Conservation (phyloP, 2,113 vertebrate species). For the Apistogramma diplotaenia region DNA sequence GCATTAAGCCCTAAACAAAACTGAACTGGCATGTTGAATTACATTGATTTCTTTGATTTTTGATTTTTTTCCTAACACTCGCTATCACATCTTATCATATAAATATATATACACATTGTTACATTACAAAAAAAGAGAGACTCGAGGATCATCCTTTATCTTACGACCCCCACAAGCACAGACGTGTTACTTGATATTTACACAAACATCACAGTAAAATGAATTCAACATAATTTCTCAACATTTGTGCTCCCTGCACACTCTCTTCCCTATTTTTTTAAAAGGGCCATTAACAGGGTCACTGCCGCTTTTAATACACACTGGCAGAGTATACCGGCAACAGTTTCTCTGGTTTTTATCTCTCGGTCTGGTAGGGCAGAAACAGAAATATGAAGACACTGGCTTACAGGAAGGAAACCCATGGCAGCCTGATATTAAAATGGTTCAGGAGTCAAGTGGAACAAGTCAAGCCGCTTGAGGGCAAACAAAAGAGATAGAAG, state of each 20-base stretch:
- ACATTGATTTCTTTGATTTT: conserved; percentile 27
- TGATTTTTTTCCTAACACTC: not conserved
- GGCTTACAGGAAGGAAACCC: conserved; percentile 67
- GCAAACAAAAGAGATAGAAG: conserved; percentile 58
- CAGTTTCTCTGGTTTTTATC: conserved; percentile 32
- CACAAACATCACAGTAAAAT: conserved; percentile 7
- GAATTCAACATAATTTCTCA: conserved; percentile 30
- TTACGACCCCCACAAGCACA: not conserved
- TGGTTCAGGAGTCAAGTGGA: conserved; percentile 77
- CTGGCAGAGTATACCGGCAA: conserved; percentile 6
- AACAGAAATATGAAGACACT: conserved; percentile 59
- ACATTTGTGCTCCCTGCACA: not conserved
- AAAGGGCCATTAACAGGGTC: conserved; percentile 49
- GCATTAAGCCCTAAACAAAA: conserved; percentile 58
- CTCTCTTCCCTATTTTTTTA: conserved; percentile 1
- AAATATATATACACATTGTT: too few species aligned
- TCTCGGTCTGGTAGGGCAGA: conserved; percentile 45
- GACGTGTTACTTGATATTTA: not conserved
- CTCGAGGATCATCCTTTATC: not conserved
- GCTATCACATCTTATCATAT: not conserved
- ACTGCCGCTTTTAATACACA: conserved; percentile 31
- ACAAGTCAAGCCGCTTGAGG: conserved; percentile 71
- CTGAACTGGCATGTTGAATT: conserved; percentile 20
- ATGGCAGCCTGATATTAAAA: conserved; percentile 72
- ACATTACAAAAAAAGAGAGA: not conserved